Base-by-base conservation (phyloP, 2,797 vertebrate genomes). In the Gymnothorax reevesii region DNA sequence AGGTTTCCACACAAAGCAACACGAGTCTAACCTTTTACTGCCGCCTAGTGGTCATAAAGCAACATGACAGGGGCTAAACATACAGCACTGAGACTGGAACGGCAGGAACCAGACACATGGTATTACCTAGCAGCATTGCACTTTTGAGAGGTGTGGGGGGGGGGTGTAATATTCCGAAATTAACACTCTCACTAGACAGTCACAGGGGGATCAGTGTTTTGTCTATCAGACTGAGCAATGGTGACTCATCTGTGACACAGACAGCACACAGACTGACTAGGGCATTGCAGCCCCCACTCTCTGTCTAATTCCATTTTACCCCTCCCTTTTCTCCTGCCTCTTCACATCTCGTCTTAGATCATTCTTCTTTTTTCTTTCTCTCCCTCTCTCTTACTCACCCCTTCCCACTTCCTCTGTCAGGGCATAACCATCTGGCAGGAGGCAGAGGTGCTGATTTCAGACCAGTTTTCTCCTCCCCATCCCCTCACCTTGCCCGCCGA, bases 161-260 rank as follows among this genome's bases (percentile, higher is more conserved):
- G 42, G 33, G 66, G 27, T 1, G 42, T 54, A 49, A 79, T 49
- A 8, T 79, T 79, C 25, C 60, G 25, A 42, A 20, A 52, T 57
- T 59, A 82, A 82, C 22, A 83, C 82, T 77, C 54, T 64, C 59
- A 49, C 4, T 52, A 42, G 77, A 9, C 27, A 15, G 17, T 42
- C 33, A 42, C 33, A 4, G 60, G 62, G 62, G 3, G 80, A 9
- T 33, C 6, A 57, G 64, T 5, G 71, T 82, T 66, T 59, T 71
- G 86, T 73, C 57, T 52, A 22, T 83, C 82, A 87, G 59, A 66
- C 82, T 87, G 66, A 83, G 20, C 59, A 57, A 75, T 33, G 79
- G 79, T 86, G 66, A 75, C 83, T 84, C 83, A 84, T 7, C 20
- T 25, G 25, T 66, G 77, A 55, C 49, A 25, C 52, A 83, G 71